Percentiles rank a stretch among this genome's conserved stretches.
Evolutionary conservation across 2,888 invertebrate genomes (phyloP).

Genomic region (Petrolisthes manimaculis): DNA sequence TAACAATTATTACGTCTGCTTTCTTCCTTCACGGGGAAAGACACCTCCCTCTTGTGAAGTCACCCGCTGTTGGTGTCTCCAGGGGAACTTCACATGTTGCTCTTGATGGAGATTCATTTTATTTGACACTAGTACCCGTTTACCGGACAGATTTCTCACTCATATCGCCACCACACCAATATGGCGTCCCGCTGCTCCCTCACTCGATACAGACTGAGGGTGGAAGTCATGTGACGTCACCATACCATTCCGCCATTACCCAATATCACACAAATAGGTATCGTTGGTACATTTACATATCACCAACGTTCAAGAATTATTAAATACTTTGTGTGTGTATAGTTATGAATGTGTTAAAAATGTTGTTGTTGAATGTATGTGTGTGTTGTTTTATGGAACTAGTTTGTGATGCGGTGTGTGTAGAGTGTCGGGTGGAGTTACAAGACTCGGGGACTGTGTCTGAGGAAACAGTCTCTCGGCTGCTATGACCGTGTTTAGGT

Average conservation of each 20-base stretch:
- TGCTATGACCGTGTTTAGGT: slow-evolving; percentile 63
- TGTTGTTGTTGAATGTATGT: neutral
- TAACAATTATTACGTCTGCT: neutral
- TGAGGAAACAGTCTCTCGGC: slow-evolving; percentile 62
- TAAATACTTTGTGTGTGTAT: neutral
- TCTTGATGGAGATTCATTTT: slow-evolving; percentile 45
- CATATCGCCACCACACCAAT: slow-evolving; percentile 62
- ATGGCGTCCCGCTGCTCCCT: slow-evolving; percentile 61
- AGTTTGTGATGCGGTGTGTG: slow-evolving; percentile 39
- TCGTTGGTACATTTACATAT: neutral
- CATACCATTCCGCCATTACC: slow-evolving; percentile 43
- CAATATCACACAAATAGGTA: neutral
- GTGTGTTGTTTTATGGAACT: slow-evolving; percentile 27
- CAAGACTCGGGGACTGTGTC: slow-evolving; percentile 25
- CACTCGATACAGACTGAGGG: slow-evolving; percentile 65
- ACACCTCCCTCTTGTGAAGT: slow-evolving; percentile 48
- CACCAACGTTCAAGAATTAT: neutral
- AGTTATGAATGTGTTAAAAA: neutral
- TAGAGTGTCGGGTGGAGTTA: slow-evolving; percentile 30
- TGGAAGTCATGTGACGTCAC: slow-evolving; percentile 60
- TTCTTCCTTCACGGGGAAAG: slow-evolving; percentile 42
- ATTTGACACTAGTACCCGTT: slow-evolving; percentile 47
- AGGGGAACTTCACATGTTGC: slow-evolving; percentile 50
- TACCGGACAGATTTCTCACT: slow-evolving; percentile 43
- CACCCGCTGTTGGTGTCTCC: slow-evolving; percentile 53